Base-by-base conservation (phyloP, 2,888 invertebrate species). In the Teinopalpus imperialis region DNA sequence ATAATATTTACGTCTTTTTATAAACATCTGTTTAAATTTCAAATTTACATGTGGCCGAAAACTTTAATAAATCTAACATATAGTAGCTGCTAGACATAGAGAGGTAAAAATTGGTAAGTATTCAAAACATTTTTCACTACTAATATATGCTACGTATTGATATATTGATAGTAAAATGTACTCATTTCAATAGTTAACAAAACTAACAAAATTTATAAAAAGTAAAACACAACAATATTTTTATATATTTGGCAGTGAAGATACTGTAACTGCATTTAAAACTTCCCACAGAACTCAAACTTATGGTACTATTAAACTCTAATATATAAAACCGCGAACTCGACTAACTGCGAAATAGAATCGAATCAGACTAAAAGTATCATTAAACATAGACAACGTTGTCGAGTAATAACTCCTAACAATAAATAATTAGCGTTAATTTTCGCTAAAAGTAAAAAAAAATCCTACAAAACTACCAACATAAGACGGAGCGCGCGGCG, bases 171-270 rank as follows among this genome's bases (percentile, higher is more conserved):
- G 20, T 32, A 37, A 47, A 48, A 45, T 44, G 29, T 44, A 32
- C 42, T 34, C 29, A 43, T 37, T 36, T 30, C 46, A 54, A 34
- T 54, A 57, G 56, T 54, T 46, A 63, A 69, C 57, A 56, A 61
- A 63, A 59, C 61, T 60, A 49, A 48, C 49, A 41, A 51, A 43
- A 46, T 49, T 54, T 52, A 48, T 44, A 39, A 26, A 59, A 53
- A 67, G n/a, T n/a, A n/a, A n/a, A n/a, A 66, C 59, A 66, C 58
- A 71, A 67, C 59, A 56, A 59, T 51, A 67, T 80, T 82, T 77
- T 83, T 81, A 78, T 80, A 74, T 69, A 72, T 78, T 73, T 85
- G 86, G 86, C 85, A 87, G 83, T 85, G 80, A 66, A 59, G 68
- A 68, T 56, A 62, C 56, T 66, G 60, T 59, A 58, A 61, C 61